Conservation (phyloP, 2,888 invertebrate species). For the Drosophila acutilabella region DNA sequence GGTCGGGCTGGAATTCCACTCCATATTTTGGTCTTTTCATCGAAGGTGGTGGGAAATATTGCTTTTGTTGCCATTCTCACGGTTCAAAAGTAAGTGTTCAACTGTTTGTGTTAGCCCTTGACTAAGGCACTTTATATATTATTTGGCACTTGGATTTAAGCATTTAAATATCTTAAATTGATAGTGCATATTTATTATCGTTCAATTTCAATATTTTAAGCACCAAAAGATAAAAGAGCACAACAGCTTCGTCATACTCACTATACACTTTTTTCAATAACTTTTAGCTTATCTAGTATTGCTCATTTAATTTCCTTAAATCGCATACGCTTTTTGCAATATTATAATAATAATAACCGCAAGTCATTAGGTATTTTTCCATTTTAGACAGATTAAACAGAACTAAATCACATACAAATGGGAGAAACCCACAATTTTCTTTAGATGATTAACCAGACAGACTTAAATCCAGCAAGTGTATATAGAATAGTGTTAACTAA, state of each 20-base stretch:
- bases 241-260: slow-evolving; percentile 8
- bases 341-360: background rate
- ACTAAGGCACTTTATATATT: slow-evolving; percentile 52
- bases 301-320: slow-evolving; percentile 65
- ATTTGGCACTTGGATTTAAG: background rate
- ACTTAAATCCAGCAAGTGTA: too few relatives aligned
- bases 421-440: too few relatives aligned
- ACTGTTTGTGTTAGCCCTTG: slow-evolving; percentile 34
- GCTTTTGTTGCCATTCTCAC: slow-evolving; percentile 56
- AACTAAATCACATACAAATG: too few relatives aligned
- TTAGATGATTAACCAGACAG: too few relatives aligned
- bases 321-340: slow-evolving; percentile 25
- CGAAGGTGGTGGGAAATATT: slow-evolving; percentile 56
- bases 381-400: background rate
- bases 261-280: slow-evolving; percentile 17
- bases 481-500: slow-evolving; percentile 1
- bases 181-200: slow-evolving; percentile 31
- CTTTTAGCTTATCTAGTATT: slow-evolving; percentile 42
- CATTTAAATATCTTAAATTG: slow-evolving; percentile 22
- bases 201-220: slow-evolving; percentile 3
- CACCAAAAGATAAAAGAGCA: slow-evolving; percentile 7
- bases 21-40: slow-evolving; percentile 64
- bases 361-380: slow-evolving; percentile 18
- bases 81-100: slow-evolving; percentile 9
- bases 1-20: slow-evolving; percentile 46